A percentile compares a stretch with the other conserved stretches of the same genome.
Conservation (phyloP, 2,888 invertebrate species). For the Limnephilus rhombicus region DNA sequence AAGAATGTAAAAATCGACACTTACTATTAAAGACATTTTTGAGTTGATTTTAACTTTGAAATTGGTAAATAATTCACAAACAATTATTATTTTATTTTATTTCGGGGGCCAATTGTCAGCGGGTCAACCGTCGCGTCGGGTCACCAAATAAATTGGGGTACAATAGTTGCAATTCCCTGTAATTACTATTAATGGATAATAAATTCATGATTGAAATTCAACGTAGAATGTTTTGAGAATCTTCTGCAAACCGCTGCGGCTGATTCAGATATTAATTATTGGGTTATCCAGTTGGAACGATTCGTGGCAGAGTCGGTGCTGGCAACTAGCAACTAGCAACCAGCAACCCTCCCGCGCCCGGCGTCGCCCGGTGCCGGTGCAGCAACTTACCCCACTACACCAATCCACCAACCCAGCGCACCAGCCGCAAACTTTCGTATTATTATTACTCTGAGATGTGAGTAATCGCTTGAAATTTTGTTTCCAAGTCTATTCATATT, state of each 20-base stretch:
- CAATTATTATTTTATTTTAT: too few species aligned
- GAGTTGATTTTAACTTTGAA: too few species aligned
- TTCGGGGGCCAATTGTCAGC: too few species aligned
- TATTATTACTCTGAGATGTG: background rate
- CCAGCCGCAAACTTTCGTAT: background rate
- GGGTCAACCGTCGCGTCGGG: too few species aligned
- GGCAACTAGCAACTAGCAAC: background rate
- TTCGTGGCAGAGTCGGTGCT: conserved; percentile 28
- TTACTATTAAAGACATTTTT: too few species aligned
- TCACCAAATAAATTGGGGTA: too few species aligned
- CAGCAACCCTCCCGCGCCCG: too few species aligned
- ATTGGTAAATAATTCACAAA: too few species aligned
- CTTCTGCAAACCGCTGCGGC: conserved; percentile 44
- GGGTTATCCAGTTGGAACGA: conserved; percentile 60
- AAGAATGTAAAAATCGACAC: too few species aligned
- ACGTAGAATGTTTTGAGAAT: background rate
- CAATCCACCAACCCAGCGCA: background rate
- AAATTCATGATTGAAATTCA: background rate
- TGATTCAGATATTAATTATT: conserved; percentile 63
- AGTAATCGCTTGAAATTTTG: background rate
- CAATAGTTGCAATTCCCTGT: too few species aligned
- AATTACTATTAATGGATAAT: background rate
- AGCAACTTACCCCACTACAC: background rate
- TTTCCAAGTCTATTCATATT: background rate
- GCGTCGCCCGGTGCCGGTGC: background rate